Conservation (phyloP, 23 tunicate species). For the Ascidia mentula region DNA sequence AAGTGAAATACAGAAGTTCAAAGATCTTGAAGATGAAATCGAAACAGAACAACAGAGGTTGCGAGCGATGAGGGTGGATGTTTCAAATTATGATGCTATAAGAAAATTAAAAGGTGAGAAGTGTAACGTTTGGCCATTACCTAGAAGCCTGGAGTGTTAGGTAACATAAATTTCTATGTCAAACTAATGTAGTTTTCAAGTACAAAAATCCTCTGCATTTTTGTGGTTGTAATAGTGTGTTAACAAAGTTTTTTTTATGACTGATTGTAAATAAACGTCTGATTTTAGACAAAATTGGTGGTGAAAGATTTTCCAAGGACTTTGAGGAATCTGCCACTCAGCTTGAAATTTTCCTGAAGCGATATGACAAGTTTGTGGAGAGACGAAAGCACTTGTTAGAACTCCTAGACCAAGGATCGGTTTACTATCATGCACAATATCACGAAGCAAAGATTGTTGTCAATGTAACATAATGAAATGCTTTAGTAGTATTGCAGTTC, state of each 20-base stretch:
- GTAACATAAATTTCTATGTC: no score
- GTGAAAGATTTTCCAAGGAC: slow-evolving; percentile 73
- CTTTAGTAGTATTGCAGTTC: no score
- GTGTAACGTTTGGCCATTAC: no score
- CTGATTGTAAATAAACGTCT: no score
- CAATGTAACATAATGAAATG: slow-evolving; percentile 75
- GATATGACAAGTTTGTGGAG: slow-evolving; percentile 70
- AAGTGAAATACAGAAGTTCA: slow-evolving; percentile 52
- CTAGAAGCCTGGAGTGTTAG: no score
- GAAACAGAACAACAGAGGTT: slow-evolving; percentile 49
- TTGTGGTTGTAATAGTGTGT: no score
- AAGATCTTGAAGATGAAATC: slow-evolving; percentile 60
- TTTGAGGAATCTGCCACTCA: slow-evolving; percentile 85
- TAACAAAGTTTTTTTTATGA: no score
- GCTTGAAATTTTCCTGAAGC: slow-evolving; percentile 49
- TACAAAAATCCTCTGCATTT: no score
- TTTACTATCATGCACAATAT: slow-evolving; percentile 85
- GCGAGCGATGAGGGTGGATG: slow-evolving; percentile 58
- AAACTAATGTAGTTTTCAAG: no score
- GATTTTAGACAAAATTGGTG: slow-evolving; percentile 92
- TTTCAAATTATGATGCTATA: slow-evolving; percentile 62
- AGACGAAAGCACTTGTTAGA: slow-evolving; percentile 59
- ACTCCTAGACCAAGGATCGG: slow-evolving; percentile 58
- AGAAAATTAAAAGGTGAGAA: slow-evolving; percentile 64
- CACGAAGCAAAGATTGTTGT: slow-evolving; percentile 92